Evolutionary conservation across 2,797 vertebrate genomes (phyloP).

Genomic region (Apogon talboti): DNA sequence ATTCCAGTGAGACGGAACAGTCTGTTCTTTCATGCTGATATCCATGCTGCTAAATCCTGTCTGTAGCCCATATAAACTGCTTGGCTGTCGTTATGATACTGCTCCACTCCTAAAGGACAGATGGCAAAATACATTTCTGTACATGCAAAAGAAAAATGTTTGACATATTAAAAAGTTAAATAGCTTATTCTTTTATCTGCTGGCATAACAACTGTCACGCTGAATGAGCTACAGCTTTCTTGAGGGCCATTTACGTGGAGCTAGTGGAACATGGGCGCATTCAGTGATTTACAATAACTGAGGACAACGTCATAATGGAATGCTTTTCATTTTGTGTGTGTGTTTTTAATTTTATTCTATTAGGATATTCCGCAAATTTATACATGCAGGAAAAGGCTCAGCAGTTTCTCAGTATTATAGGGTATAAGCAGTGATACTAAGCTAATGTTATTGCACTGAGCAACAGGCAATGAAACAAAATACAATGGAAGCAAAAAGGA

Average conservation of each 20-base stretch:
- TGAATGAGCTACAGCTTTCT: constrained; percentile 10
- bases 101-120: constrained; percentile 18
- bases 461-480: constrained; percentile 1
- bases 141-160: constrained; percentile 29
- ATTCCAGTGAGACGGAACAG: constrained; percentile 25
- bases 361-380: neutral
- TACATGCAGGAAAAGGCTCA: neutral
- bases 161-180: constrained; percentile 19
- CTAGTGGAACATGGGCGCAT: constrained; percentile 1
- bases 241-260: neutral
- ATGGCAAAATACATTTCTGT: constrained; percentile 17
- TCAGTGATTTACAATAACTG: neutral
- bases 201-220: neutral
- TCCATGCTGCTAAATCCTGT: constrained; percentile 25
- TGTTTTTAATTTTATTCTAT: constrained; percentile 5
- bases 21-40: constrained; percentile 43
- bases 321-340: neutral
- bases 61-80: constrained; percentile 29
- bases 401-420: neutral
- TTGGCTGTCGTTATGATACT: constrained; percentile 28
- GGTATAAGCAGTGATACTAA: neutral
- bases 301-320: neutral
- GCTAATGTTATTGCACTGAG: neutral
- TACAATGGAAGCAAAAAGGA: neutral
- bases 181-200: constrained; percentile 1